Evolutionary conservation across 2,113 vertebrate genomes (phyloP).

Genomic region (Isichthys henryi): DNA sequence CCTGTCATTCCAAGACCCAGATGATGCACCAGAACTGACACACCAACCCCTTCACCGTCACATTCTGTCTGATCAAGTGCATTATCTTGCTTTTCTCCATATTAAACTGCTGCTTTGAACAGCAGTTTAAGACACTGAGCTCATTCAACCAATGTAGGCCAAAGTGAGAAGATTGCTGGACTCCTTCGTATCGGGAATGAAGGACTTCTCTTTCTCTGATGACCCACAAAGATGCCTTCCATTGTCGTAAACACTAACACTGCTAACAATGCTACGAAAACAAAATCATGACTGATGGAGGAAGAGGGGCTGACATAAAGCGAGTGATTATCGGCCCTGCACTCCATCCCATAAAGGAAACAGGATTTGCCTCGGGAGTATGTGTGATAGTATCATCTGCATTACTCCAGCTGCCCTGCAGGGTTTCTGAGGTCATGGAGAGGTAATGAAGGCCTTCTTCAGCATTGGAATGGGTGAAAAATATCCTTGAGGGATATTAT

Average conservation of each 20-base stretch:
- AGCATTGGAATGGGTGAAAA: not conserved
- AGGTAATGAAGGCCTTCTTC: not conserved
- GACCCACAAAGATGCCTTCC: not conserved
- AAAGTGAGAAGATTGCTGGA: conserved; percentile 30
- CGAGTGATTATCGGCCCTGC: not conserved
- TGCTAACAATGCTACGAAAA: not conserved
- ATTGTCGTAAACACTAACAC: not conserved
- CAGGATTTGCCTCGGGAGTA: not conserved
- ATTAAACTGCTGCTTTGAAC: conserved; percentile 2
- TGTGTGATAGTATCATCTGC: not conserved
- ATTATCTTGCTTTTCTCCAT: no score
- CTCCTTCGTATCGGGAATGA: not conserved
- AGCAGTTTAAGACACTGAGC: conserved; percentile 27
- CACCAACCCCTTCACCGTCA: not conserved
- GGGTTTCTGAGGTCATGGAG: not conserved
- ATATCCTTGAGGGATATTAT: not conserved
- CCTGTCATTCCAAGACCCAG: not conserved
- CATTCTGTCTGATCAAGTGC: not conserved
- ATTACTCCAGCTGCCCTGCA: not conserved
- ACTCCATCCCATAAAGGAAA: not conserved
- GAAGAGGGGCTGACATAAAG: not conserved
- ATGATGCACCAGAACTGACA: not conserved
- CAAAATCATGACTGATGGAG: not conserved
- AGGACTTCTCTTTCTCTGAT: not conserved
- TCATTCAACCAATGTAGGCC: conserved; percentile 35